Conservation (phyloP, 2,113 vertebrate species). For the Actenoides lindsayi region DNA sequence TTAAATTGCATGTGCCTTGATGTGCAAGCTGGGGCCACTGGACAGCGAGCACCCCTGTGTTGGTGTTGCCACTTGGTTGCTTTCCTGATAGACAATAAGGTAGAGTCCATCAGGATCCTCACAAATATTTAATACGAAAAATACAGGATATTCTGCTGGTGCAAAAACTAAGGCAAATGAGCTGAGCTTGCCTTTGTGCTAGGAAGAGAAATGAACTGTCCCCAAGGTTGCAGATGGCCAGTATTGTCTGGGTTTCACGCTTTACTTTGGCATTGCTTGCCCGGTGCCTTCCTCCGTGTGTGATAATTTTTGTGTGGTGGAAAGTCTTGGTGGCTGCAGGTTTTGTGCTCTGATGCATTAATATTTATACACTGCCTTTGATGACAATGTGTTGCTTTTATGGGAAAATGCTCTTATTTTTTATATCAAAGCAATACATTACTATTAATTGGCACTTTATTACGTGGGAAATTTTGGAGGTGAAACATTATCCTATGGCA, state of each 20-base stretch:
- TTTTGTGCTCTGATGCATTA: background rate
- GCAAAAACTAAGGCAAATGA: background rate
- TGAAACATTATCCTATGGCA: background rate
- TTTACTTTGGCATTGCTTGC: background rate
- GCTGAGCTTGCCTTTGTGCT: background rate
- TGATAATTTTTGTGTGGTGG: background rate
- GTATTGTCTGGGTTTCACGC: background rate
- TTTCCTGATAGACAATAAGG: background rate
- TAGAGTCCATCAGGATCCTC: background rate
- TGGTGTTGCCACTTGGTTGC: background rate
- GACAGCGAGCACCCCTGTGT: rapidly evolving
- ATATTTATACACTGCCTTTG: background rate
- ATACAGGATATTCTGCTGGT: background rate
- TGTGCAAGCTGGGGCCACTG: rapidly evolving
- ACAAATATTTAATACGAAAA: background rate
- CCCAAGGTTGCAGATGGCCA: background rate
- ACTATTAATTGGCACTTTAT: background rate
- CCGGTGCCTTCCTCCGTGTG: rapidly evolving
- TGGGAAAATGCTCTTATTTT: background rate
- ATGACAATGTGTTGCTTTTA: background rate
- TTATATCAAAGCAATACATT: background rate
- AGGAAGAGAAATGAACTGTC: background rate
- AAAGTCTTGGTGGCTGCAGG: background rate
- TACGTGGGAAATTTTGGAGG: background rate
- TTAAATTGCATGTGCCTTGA: rapidly evolving